Evolutionary conservation across 2,888 invertebrate genomes (phyloP).

Genomic region (Cryptosula pallasiana): DNA sequence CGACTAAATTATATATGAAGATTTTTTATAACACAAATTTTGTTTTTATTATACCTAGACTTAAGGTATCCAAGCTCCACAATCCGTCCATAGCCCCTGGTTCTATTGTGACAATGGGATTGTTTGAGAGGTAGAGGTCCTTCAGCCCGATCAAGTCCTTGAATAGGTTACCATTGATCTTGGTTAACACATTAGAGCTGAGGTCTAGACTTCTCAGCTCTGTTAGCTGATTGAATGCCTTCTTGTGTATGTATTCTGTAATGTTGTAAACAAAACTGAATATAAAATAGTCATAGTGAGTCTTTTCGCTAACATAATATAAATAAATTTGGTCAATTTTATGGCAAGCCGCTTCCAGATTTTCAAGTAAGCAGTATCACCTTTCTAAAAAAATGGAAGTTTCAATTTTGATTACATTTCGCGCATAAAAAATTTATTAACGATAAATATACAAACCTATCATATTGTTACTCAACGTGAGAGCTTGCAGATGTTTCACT

Average conservation of each 20-base stretch:
- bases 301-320: neutral
- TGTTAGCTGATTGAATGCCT: neutral
- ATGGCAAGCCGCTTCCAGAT: too few relatives aligned
- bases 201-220: conserved; percentile 11
- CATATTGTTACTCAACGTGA: conserved; percentile 11
- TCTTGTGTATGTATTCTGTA: conserved; percentile 10
- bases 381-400: too few relatives aligned
- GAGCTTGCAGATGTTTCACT: neutral
- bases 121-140: conserved; percentile 11
- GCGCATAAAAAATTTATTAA: too few relatives aligned
- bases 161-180: neutral
- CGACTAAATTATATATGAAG: neutral
- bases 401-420: too few relatives aligned
- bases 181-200: neutral
- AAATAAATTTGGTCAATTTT: too few relatives aligned
- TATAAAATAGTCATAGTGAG: neutral
- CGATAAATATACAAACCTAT: neutral
- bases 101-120: conserved; percentile 15
- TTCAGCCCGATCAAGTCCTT: neutral
- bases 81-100: conserved; percentile 22
- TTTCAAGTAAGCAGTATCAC: too few relatives aligned
- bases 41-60: neutral
- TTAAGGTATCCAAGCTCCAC: conserved; percentile 18
- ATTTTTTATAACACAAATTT: neutral
- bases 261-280: too few relatives aligned